A percentile compares a stretch with the other conserved stretches of the same genome.
phyloP scores from a whole-genome alignment of 2,113 vertebrate species.

The Oceanites oceanicus region DNA sequence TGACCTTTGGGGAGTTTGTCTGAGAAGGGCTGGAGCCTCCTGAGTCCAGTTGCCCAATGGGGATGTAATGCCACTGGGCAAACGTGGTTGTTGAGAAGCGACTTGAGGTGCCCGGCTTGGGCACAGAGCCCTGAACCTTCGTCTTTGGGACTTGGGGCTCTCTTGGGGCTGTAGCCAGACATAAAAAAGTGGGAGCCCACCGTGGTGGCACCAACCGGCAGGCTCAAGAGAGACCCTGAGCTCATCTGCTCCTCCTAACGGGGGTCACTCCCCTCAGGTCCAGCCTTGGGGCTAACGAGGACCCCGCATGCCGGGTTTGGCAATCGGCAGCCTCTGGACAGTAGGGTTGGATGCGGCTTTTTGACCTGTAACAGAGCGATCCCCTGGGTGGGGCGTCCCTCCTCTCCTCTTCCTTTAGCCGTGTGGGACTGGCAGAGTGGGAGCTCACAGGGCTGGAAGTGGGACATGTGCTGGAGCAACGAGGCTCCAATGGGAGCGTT shows the following conservation, averaged over 20 bases:
- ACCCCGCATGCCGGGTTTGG: neutral
- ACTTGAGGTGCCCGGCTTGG: neutral
- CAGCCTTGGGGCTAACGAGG: neutral
- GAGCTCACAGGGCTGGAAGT: neutral
- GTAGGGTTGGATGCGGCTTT: neutral
- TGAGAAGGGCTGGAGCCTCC: neutral
- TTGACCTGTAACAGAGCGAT: accelerated
- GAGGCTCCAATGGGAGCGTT: accelerated
- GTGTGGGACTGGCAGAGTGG: neutral
- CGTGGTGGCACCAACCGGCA: neutral
- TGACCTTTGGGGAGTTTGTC: neutral
- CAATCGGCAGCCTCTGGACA: neutral
- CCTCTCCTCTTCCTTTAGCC: neutral
- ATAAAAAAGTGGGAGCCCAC: neutral
- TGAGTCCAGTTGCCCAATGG: accelerated
- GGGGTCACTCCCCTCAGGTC: accelerated
- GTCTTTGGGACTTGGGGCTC: neutral
- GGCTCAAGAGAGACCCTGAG: neutral
- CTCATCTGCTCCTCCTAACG: neutral
- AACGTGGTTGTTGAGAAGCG: neutral
- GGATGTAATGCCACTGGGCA: neutral
- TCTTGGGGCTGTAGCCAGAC: neutral
- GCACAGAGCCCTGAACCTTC: neutral
- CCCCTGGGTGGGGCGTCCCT: neutral
- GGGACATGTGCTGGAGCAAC: neutral